Percentiles rank a stretch among this genome's conserved stretches.
Conservation (phyloP, 2,888 invertebrate genomes). For the Drosophila birchii region DNA sequence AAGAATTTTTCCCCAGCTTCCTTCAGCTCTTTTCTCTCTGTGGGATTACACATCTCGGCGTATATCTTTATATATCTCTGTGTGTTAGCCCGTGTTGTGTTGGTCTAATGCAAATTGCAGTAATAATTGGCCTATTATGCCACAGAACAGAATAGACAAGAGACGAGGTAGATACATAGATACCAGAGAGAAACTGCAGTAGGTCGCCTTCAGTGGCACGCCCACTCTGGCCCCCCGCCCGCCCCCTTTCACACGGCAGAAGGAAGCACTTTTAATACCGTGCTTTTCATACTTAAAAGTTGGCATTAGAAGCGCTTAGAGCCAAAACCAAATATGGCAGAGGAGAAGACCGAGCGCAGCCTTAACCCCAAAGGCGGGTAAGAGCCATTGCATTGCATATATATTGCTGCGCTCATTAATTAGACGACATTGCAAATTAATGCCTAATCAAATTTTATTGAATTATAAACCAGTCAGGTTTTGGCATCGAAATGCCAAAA, state of each 20-base stretch:
- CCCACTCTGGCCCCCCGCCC: constrained; percentile 44
- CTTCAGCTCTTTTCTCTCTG: constrained; percentile 55
- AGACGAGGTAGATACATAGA: constrained; percentile 11
- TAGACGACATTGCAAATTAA: constrained; percentile 75
- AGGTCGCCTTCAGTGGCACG: constrained; percentile 62
- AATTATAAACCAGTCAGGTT: constrained; percentile 75
- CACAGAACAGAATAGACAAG: constrained; percentile 44
- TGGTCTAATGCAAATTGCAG: constrained; percentile 79
- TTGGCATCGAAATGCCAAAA: constrained; percentile 48
- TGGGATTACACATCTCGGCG: constrained; percentile 42
- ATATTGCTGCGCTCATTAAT: constrained; percentile 73
- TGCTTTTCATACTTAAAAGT: constrained; percentile 68
- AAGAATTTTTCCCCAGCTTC: constrained; percentile 58
- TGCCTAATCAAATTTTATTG: constrained; percentile 81
- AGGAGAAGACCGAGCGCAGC: neutral
- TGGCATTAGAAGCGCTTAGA: constrained; percentile 61
- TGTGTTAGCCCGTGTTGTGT: constrained; percentile 6
- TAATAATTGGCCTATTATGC: constrained; percentile 80
- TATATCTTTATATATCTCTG: constrained; percentile 30
- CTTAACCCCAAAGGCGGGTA: constrained; percentile 16
- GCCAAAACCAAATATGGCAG: constrained; percentile 55
- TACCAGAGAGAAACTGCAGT: constrained; percentile 55
- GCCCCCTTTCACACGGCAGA: constrained; percentile 60
- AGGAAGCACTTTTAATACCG: constrained; percentile 55
- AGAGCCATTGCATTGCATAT: constrained; percentile 41